These are phyloP conservation scores for Achroia grisella DNA, from an alignment of 1,140 invertebrate species.

Conservation along the genomic window DNA sequence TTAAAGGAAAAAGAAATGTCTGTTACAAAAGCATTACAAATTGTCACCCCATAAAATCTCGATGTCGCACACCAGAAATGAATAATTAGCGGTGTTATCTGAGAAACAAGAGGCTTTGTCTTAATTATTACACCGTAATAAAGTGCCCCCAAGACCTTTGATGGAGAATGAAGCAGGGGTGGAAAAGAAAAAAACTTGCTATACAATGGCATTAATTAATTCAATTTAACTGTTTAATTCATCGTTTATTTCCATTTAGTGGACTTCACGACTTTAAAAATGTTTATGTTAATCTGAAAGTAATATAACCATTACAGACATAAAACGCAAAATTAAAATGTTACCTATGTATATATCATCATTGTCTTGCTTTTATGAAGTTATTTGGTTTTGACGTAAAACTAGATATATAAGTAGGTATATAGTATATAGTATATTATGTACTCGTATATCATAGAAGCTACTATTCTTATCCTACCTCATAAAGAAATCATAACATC, in stretches of 20 bases:
- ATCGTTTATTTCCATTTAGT: slow-evolving; percentile 58
- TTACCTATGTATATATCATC: no score
- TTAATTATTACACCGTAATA: slow-evolving; percentile 68
- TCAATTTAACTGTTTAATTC: slow-evolving; percentile 59
- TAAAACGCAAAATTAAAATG: no score
- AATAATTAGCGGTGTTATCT: slow-evolving; percentile 53
- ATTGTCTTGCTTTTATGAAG: no score
- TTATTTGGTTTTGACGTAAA: no score
- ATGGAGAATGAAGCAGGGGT: slow-evolving; percentile 23
- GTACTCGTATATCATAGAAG: no score
- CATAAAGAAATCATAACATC: no score
- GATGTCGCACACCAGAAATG: slow-evolving; percentile 40
- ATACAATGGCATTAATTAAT: slow-evolving; percentile 65
- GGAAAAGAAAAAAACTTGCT: slow-evolving; percentile 37
- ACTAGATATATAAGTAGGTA: no score
- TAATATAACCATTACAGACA: no score
- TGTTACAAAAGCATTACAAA: slow-evolving; percentile 30
- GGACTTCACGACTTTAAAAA: no score
- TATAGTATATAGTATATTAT: no score
- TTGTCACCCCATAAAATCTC: slow-evolving; percentile 48
- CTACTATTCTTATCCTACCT: no score
- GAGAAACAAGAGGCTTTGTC: slow-evolving; percentile 53
- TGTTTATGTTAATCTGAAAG: no score
- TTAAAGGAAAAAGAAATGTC: not conserved
- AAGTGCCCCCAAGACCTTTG: slow-evolving; percentile 35